Percentiles rank a stretch among this genome's conserved stretches.
Conservation (phyloP, 2,888 invertebrate genomes). For the Polylopha cassiicola region DNA sequence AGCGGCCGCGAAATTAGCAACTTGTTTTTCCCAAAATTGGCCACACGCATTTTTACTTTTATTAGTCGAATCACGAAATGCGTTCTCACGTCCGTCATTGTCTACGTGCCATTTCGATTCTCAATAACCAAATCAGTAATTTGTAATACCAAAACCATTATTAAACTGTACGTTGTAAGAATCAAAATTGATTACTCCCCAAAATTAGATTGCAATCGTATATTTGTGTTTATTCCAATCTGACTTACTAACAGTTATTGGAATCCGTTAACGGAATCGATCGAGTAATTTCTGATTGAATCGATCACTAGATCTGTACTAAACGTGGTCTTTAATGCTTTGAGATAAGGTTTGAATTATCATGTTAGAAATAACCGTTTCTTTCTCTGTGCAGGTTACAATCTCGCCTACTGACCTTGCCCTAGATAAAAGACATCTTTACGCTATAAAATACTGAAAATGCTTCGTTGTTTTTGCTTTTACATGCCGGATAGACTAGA, state of each 20-base stretch:
- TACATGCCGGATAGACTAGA: background rate
- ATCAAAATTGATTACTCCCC: background rate
- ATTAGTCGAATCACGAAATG: constrained; percentile 26
- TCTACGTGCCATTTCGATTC: constrained; percentile 19
- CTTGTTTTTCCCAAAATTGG: constrained; percentile 9
- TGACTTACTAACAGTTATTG: constrained; percentile 43
- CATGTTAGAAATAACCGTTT: constrained; percentile 19
- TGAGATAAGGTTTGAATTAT: constrained; percentile 28
- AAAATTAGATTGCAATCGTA: constrained; percentile 9
- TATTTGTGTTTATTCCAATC: constrained; percentile 28
- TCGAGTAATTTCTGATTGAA: constrained; percentile 32
- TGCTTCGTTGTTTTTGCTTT: constrained; percentile 5
- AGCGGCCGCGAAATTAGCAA: no score
- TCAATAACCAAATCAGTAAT: background rate
- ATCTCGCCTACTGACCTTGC: constrained; percentile 48
- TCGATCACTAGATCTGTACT: constrained; percentile 31
- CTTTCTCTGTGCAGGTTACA: constrained; percentile 22
- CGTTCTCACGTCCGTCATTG: constrained; percentile 35
- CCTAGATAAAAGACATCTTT: constrained; percentile 33
- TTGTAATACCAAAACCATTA: background rate
- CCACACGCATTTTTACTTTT: constrained; percentile 14
- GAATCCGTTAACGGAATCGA: constrained; percentile 33
- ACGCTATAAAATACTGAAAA: constrained; percentile 9
- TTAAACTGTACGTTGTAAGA: background rate
- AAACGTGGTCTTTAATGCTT: constrained; percentile 27